Conservation (phyloP, 2,797 vertebrate species). For the Danionella dracula region DNA sequence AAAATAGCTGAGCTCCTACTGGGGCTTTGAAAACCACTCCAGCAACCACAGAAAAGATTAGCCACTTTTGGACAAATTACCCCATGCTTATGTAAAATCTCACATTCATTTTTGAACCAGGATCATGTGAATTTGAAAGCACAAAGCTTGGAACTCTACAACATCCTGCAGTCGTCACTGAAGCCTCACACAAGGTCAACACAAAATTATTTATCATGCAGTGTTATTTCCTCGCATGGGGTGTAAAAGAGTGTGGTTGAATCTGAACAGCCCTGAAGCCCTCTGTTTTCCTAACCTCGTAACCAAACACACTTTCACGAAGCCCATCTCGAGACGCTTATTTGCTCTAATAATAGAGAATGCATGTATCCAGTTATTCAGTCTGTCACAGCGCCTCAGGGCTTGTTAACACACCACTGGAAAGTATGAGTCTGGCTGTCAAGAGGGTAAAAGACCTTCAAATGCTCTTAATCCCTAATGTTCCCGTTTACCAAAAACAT, state of each 20-base stretch:
- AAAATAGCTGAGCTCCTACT: slow-evolving; percentile 4
- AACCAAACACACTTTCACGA: slow-evolving; percentile 18
- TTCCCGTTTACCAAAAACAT: background rate
- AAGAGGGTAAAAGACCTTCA: background rate
- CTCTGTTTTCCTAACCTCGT: slow-evolving; percentile 21
- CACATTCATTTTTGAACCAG: background rate
- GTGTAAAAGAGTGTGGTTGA: background rate
- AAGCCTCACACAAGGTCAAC: slow-evolving; percentile 18
- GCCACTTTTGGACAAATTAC: slow-evolving; percentile 8
- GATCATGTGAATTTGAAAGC: background rate
- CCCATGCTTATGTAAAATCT: slow-evolving; percentile 4
- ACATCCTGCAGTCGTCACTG: background rate
- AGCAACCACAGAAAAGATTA: background rate
- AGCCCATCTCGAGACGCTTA: slow-evolving; percentile 34
- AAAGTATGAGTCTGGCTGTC: slow-evolving; percentile 1
- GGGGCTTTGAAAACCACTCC: background rate
- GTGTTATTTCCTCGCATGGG: slow-evolving; percentile 3
- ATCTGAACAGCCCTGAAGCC: slow-evolving; percentile 1
- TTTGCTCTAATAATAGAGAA: slow-evolving; percentile 43
- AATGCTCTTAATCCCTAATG: slow-evolving; percentile 1
- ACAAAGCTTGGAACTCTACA: background rate
- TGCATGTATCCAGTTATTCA: slow-evolving; percentile 38
- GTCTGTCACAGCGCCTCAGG: slow-evolving; percentile 41
- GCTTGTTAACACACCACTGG: slow-evolving; percentile 36
- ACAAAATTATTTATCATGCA: slow-evolving; percentile 16